These are phyloP conservation scores for Danio jaintianensis DNA, from an alignment of 2,797 vertebrate genomes.

Conservation along the genomic window DNA sequence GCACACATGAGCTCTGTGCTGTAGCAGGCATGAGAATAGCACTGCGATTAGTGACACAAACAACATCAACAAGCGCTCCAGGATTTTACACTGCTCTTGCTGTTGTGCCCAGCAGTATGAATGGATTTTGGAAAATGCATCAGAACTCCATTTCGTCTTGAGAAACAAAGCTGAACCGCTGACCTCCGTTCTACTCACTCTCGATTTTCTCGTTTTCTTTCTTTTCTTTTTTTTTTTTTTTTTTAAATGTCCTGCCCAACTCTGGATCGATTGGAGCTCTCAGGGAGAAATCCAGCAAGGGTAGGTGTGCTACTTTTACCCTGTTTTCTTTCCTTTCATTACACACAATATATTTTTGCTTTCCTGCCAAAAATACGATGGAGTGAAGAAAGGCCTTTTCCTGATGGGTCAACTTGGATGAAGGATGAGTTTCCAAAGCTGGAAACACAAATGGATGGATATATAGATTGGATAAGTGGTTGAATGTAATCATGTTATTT, in stretches of 20 bases:
- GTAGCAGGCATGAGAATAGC: background rate
- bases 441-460: background rate
- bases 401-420: background rate
- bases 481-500: background rate
- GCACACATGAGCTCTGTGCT: slow-evolving; percentile 11
- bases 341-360: background rate
- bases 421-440: background rate
- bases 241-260: background rate
- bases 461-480: background rate
- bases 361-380: background rate
- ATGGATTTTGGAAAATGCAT: slow-evolving; percentile 48
- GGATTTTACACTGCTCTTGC: background rate
- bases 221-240: slow-evolving; percentile 3
- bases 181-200: background rate
- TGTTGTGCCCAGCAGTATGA: slow-evolving; percentile 14
- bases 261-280: slow-evolving; percentile 46
- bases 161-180: slow-evolving; percentile 39
- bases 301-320: slow-evolving; percentile 3
- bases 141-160: slow-evolving; percentile 38
- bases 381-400: background rate
- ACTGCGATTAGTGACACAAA: background rate
- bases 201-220: background rate
- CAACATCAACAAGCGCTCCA: slow-evolving; percentile 8
- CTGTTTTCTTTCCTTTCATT: background rate
- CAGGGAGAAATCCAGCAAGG: slow-evolving; percentile 8